Evolutionary conservation across 2,888 invertebrate genomes (phyloP).

Genomic region (Nebria brevicollis): DNA sequence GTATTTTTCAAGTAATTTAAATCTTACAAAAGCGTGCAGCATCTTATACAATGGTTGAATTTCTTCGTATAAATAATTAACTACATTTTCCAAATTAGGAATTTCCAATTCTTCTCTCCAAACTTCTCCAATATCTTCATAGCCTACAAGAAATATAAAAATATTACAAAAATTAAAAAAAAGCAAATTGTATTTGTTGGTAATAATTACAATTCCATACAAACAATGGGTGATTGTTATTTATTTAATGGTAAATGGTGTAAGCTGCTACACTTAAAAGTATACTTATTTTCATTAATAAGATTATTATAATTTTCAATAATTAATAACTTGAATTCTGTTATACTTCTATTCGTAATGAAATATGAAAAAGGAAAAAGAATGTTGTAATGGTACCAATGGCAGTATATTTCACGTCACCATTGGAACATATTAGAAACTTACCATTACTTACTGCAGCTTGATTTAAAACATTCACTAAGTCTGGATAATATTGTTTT

Average conservation of each 20-base stretch:
- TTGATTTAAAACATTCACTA: slow-evolving; percentile 70
- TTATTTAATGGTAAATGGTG: too few relatives aligned
- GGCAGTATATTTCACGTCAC: background rate
- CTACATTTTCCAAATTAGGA: slow-evolving; percentile 66
- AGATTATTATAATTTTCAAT: too few relatives aligned
- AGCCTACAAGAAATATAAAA: slow-evolving; percentile 63
- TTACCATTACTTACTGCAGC: slow-evolving; percentile 74
- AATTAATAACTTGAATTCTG: too few relatives aligned
- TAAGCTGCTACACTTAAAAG: too few relatives aligned
- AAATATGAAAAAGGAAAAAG: too few relatives aligned
- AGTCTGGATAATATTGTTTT: slow-evolving; percentile 65
- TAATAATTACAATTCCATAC: background rate
- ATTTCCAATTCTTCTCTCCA: slow-evolving; percentile 76
- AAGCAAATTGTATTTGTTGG: background rate
- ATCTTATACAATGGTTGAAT: slow-evolving; percentile 74
- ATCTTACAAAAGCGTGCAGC: slow-evolving; percentile 78
- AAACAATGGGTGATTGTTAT: too few relatives aligned
- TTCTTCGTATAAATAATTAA: slow-evolving; percentile 66
- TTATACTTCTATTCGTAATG: too few relatives aligned
- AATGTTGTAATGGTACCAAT: background rate
- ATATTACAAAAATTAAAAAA: background rate
- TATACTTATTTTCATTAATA: too few relatives aligned
- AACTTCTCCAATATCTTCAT: slow-evolving; percentile 69
- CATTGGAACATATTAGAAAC: slow-evolving; percentile 23
- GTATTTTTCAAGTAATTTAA: slow-evolving; percentile 68